These are phyloP conservation scores for Pelecanus crispus DNA, from an alignment of 2,113 vertebrate species.

Conservation along the genomic window DNA sequence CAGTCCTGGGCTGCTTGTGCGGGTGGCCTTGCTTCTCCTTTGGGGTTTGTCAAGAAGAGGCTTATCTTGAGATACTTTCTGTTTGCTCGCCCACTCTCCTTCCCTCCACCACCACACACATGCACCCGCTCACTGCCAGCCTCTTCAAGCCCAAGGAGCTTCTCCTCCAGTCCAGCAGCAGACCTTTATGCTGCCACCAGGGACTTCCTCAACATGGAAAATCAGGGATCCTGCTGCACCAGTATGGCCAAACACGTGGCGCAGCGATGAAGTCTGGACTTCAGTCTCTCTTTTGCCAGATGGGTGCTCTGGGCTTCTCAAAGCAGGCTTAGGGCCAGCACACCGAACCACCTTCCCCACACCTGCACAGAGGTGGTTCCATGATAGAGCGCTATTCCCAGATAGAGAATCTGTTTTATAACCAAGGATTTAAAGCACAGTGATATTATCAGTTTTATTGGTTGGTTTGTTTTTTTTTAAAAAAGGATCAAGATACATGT, in stretches of 20 bases:
- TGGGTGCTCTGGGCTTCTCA: neutral
- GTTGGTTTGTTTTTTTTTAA: too few species aligned
- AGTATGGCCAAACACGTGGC: rapidly evolving
- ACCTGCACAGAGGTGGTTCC: rapidly evolving
- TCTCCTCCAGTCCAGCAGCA: neutral
- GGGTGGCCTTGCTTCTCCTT: rapidly evolving
- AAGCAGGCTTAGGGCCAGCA: neutral
- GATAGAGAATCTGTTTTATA: neutral
- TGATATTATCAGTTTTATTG: too few species aligned
- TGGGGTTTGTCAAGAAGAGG: neutral
- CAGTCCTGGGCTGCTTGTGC: neutral
- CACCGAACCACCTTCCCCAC: rapidly evolving
- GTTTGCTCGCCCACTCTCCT: neutral
- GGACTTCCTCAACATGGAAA: rapidly evolving
- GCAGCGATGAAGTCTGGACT: rapidly evolving
- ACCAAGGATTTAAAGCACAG: neutral
- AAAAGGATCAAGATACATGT: too few species aligned
- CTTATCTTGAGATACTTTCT: neutral
- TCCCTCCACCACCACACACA: rapidly evolving
- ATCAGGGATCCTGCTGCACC: rapidly evolving
- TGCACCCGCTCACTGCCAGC: rapidly evolving
- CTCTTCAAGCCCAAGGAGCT: neutral
- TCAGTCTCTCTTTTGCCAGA: neutral
- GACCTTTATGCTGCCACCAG: neutral
- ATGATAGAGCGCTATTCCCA: too few species aligned